Percentiles rank a stretch among this genome's conserved stretches.
Evolutionary conservation across 2,113 vertebrate species (phyloP).

Genomic region (Cochlearius cochlearius): DNA sequence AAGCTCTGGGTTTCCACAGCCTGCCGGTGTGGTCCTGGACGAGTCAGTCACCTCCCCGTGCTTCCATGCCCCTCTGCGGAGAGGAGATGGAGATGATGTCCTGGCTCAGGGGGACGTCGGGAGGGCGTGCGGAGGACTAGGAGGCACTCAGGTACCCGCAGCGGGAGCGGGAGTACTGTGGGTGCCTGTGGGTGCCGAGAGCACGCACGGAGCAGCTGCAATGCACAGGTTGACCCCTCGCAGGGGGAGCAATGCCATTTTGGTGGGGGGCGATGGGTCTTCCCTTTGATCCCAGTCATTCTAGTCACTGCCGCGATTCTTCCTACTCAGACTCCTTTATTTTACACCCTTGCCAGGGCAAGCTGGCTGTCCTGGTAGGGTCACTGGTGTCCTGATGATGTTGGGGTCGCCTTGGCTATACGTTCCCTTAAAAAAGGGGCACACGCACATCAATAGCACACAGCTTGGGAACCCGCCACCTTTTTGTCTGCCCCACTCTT

Average conservation of each 20-base stretch:
- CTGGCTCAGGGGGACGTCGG: not conserved
- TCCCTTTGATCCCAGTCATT: not conserved
- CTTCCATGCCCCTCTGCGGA: not conserved
- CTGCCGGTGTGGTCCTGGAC: not conserved
- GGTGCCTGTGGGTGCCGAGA: not conserved
- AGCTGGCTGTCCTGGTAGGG: not conserved
- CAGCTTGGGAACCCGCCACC: not conserved
- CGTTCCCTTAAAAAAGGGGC: not conserved
- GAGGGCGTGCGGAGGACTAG: not conserved
- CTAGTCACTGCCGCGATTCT: not conserved
- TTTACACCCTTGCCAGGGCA: not conserved
- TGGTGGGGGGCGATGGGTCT: not conserved
- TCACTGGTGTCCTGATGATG: not conserved
- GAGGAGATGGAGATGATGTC: not conserved
- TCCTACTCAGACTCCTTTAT: not conserved
- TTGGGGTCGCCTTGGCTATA: not conserved
- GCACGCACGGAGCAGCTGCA: not conserved
- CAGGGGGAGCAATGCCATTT: not conserved
- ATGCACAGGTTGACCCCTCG: not conserved
- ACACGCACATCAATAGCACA: fast-evolving
- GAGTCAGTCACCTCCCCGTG: not conserved
- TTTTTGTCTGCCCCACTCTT: not conserved
- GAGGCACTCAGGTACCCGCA: not conserved
- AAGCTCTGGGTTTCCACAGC: not conserved
- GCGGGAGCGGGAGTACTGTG: not conserved